Base-by-base conservation (phyloP, 2,888 invertebrate genomes). In the Synergus japonicus region DNA sequence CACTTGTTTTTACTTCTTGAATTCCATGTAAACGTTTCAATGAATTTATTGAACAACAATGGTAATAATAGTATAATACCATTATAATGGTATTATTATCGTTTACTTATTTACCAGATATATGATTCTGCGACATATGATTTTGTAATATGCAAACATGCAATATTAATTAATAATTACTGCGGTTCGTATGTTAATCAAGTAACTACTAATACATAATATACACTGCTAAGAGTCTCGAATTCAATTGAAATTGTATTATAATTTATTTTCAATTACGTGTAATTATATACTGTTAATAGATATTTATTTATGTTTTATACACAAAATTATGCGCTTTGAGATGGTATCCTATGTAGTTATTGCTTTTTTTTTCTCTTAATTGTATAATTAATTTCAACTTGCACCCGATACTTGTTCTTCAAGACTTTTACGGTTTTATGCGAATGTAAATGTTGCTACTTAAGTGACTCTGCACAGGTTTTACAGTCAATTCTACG, bases 311-410 rank as follows among this genome's bases (percentile, higher is more conserved):
- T 41, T 43, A 44, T n/a, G 4, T 67, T n/a, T 1, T 67, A 3
- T 22, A 46, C 22, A 5, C 0, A 44, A 18, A 18, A 44, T 15
- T n/a, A 37, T 66, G n/a, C 10, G 10, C 12, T 66, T 18, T 8
- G 8, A 10, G 18, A 10, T n/a, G 43, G 43, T 65, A 66, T 66
- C 18, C 10, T 29, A 67, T 44, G 44, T 49, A 4, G 15, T 63
- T 37, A 60, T 37, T 43, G 5, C 22, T n/a, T n/a, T n/a, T n/a
- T n/a, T 54, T 41, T 58, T 77, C 43, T 49, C 58, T 43, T 43
- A 46, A 78, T 44, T 60, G 22, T 58, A 58, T 46, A 46, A 76
- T 69, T 44, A 67, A 66, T 67, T 77, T 67, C 9, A 22, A 29
- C 13, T 18, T 15, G 43, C 41, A 18, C 63, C 29, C 41, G 65